Conservation (phyloP, 2,888 invertebrate genomes). For the Papilio elwesi region DNA sequence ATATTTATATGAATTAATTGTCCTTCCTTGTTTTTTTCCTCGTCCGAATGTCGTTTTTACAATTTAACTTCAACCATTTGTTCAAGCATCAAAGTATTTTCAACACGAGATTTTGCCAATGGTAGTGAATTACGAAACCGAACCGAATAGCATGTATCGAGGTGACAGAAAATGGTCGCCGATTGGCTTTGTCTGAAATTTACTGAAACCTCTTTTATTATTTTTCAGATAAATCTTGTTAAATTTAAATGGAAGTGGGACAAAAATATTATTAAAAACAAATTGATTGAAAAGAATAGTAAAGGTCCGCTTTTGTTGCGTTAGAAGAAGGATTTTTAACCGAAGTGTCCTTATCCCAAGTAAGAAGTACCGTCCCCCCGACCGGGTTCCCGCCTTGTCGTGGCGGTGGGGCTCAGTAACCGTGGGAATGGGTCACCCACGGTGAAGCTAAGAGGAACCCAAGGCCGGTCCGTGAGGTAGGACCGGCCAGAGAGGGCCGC, state of each 20-base stretch:
- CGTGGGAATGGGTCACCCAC: no score
- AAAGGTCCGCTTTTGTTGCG: no score
- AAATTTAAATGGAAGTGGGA: background rate
- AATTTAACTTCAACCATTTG: background rate
- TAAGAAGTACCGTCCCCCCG: no score
- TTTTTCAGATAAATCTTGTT: background rate
- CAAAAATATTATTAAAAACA: background rate
- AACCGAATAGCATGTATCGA: constrained; percentile 26
- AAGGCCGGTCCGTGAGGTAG: no score
- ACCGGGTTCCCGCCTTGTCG: no score
- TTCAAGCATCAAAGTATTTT: constrained; percentile 15
- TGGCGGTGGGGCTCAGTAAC: no score
- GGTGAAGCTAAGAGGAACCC: no score
- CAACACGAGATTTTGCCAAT: constrained; percentile 13
- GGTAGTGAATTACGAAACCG: constrained; percentile 21
- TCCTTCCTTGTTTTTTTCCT: background rate
- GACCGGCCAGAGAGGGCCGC: no score
- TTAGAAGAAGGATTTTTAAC: no score
- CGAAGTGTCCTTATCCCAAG: no score
- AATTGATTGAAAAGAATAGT: background rate
- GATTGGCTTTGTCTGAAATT: constrained; percentile 21
- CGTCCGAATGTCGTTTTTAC: background rate
- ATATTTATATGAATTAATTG: background rate
- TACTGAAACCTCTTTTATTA: background rate
- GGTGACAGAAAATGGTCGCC: constrained; percentile 26